phyloP scores from a whole-genome alignment of 2,797 vertebrate genomes.

The Otus scops region DNA sequence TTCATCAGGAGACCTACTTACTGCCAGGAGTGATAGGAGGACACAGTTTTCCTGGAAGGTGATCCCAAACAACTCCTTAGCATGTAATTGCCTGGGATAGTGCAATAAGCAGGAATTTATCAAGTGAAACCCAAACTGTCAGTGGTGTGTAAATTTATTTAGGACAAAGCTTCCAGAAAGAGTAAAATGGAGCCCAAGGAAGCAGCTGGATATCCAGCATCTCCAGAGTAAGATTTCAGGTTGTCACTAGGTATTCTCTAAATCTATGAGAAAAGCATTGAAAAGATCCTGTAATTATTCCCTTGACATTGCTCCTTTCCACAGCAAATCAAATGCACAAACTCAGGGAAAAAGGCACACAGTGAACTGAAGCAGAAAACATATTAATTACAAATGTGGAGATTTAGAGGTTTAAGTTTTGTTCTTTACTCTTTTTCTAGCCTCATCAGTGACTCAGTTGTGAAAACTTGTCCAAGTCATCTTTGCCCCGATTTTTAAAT shows the following conservation, averaged over 20 bases:
- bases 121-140: neutral
- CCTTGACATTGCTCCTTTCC: neutral
- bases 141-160: neutral
- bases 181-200: neutral
- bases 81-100: neutral
- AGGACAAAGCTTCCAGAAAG: neutral
- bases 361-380: neutral
- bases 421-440: neutral
- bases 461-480: neutral
- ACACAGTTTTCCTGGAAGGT: neutral
- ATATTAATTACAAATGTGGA: neutral
- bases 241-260: neutral
- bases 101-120: neutral
- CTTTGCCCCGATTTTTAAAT: neutral
- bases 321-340: neutral
- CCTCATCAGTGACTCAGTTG: neutral
- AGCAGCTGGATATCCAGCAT: neutral
- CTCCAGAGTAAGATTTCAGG: neutral
- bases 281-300: neutral
- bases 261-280: neutral
- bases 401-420: neutral
- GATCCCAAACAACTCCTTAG: neutral
- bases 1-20: neutral
- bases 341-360: neutral
- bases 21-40: neutral